Base-by-base conservation (phyloP, 2,797 vertebrate species). In the Phrynocephalus guinanensis region DNA sequence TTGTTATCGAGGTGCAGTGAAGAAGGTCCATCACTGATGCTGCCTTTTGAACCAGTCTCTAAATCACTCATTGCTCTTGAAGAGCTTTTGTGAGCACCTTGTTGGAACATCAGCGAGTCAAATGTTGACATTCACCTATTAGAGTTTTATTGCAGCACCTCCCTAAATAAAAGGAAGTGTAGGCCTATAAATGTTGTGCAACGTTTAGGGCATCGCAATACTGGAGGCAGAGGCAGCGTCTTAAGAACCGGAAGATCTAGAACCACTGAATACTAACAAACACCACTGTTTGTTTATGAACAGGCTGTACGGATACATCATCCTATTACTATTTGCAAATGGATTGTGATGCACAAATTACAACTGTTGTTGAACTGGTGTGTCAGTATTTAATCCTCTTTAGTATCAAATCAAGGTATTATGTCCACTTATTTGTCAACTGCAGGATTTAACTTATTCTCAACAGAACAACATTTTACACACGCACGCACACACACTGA, bases 121-220 rank as follows among this genome's bases (percentile, higher is more conserved):
- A 10, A 26, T 60, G 24, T 16, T 60, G 15, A 68, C 33, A 60
- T 56, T 28, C 44, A 56, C 28, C 67, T 38, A 30, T 38, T 10
- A 50, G 1, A 16, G 20, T 20, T 73, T 52, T 78, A 66, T 48
- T 66, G 33, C 26, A 79, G 11, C 30, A 20, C 76, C 52, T 63
- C 48, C 68, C 79, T n/a, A 28, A n/a, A 56, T 7, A 72, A 86
- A 72, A 80, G 52, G 78, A 67, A 86, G 68, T 73, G 56, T 48
- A 56, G 50, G 20, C 26, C 70, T 44, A 60, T 24, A n/a, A 70
- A 22, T 79, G 52, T 63, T 63, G 60, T 63, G 70, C 13, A 52
- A 75, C 24, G 44, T 30, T 16, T 16, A 48, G 24, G 18, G 10
- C 80, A 73, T 73, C 56, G 26, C n/a, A 86, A 73, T 3, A 80